Percentiles rank a stretch among this genome's conserved stretches.
Evolutionary conservation across 2,888 invertebrate species (phyloP).

Genomic region (Selenia dentaria): DNA sequence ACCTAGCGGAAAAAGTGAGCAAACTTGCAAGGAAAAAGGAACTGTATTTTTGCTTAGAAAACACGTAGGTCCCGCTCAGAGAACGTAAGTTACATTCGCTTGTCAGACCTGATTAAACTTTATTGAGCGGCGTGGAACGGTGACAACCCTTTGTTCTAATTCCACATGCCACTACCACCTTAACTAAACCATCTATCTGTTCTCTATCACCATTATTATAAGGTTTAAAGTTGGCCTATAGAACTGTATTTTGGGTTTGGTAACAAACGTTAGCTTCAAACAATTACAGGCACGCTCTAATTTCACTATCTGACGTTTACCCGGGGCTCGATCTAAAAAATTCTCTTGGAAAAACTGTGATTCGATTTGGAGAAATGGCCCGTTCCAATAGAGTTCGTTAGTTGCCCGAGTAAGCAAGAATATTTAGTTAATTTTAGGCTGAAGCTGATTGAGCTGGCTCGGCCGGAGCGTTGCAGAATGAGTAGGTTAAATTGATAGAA

Average conservation of each 20-base stretch:
- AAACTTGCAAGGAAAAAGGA: constrained; percentile 15
- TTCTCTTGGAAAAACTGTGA: constrained; percentile 48
- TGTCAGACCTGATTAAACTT: constrained; percentile 66
- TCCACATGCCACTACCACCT: constrained; percentile 48
- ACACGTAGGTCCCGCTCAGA: constrained; percentile 25
- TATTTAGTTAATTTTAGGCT: constrained; percentile 23
- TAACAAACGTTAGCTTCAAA: constrained; percentile 53
- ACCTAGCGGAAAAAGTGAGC: neutral
- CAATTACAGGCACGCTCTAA: constrained; percentile 64
- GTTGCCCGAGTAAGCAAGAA: constrained; percentile 35
- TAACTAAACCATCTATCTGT: constrained; percentile 16
- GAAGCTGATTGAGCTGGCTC: neutral
- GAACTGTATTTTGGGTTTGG: constrained; percentile 10
- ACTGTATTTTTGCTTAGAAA: constrained; percentile 19
- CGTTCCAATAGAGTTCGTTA: constrained; percentile 44
- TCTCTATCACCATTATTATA: constrained; percentile 26
- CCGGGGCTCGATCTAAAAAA: constrained; percentile 53
- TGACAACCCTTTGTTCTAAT: constrained; percentile 74
- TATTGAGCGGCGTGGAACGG: constrained; percentile 63
- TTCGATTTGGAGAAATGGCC: constrained; percentile 54
- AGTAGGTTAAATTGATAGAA: no score
- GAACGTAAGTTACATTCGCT: constrained; percentile 50
- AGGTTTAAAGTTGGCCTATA: constrained; percentile 22
- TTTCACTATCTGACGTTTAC: constrained; percentile 61
- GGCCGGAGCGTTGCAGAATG: no score